Conservation (phyloP, 1,140 invertebrate species). For the Drosophila parabipectinata region DNA sequence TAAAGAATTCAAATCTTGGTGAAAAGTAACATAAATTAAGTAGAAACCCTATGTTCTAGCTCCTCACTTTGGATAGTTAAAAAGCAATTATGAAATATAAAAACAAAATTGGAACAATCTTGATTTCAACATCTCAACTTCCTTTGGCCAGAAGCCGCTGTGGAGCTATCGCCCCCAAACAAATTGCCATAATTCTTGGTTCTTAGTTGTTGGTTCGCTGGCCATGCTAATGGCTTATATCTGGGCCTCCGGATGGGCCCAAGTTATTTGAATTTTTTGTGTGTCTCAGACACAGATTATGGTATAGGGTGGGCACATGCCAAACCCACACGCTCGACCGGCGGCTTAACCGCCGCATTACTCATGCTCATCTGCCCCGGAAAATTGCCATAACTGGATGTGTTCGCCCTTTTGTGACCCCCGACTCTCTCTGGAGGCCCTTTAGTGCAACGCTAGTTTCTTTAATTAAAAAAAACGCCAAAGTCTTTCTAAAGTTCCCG, state of each 20-base stretch:
- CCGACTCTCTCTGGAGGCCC: conserved; percentile 9
- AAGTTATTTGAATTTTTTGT: conserved; percentile 35
- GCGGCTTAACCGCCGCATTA: conserved; percentile 51
- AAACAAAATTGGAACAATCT: conserved; percentile 35
- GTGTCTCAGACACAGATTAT: conserved; percentile 16
- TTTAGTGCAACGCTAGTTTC: conserved; percentile 55
- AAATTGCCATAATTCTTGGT: conserved; percentile 30
- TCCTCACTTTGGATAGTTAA: not conserved
- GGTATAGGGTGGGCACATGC: conserved; percentile 45
- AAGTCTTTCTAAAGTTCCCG: conserved; percentile 59
- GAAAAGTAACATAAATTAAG: not conserved
- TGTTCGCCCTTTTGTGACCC: conserved; percentile 2
- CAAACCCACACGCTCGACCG: conserved; percentile 56
- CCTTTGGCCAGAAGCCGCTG: conserved; percentile 15
- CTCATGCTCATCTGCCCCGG: conserved; percentile 54
- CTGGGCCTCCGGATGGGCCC: conserved; percentile 23
- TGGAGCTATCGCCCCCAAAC: conserved; percentile 11
- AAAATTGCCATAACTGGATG: conserved; percentile 62
- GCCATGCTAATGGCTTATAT: conserved; percentile 59
- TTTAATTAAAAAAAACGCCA: conserved; percentile 69
- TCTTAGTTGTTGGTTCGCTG: conserved; percentile 52
- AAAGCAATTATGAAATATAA: conserved; percentile 16
- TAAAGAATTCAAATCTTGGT: not conserved
- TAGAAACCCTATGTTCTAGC: not conserved
- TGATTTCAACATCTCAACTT: conserved; percentile 35